Base-by-base conservation (phyloP, 2,113 vertebrate species). In the Corvus cornix region DNA sequence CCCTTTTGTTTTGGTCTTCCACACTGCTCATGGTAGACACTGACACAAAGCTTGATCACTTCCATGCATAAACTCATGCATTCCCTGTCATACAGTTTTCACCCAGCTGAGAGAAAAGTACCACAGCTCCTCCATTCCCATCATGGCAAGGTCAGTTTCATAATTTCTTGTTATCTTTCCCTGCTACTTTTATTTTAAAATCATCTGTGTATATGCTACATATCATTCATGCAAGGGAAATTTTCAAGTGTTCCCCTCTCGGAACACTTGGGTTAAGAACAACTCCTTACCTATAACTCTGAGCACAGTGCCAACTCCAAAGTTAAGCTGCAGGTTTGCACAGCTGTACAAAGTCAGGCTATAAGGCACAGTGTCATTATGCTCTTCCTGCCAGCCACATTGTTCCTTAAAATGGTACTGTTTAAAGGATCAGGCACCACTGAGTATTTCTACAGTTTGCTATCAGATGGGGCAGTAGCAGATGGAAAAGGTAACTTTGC, bases 281-380 rank as follows among this genome's bases (percentile, higher is more conserved):
- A 59, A 8, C 14, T 67, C 33, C 91, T 63, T 95, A 96, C 93
- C 93, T 95, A 58, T 81, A 84, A 97, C 92, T 3, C 48, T 91
- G 56, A 97, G 93, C 53, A 75, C 75, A 46, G 92, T 95, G 33
- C 93, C 87, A 0, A 1, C 6, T 56, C 95, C 95, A 27, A 97
- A 98, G 30, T 33, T 55, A 69, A 86, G 90, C 78, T 75, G 9
- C 52, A 18, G 44, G 41, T 37, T 37, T 67, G 70, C 95, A 97
- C 93, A 87, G 89, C 55, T 56, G 55, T 28, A 56, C 39, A 30
- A 1, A 2, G 39, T 73, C 24, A 18, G 68, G 62, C n/a, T 39
- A 24, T 77, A 97, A 93, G 26, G 35, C 2, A 2, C 7, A 31
- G 4, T 26, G 13, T 28, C 21, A n/a, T 60, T 59, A 39, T 60